Base-by-base conservation (phyloP, 2,113 vertebrate genomes). In the Rhinolophus ferrumequinum region DNA sequence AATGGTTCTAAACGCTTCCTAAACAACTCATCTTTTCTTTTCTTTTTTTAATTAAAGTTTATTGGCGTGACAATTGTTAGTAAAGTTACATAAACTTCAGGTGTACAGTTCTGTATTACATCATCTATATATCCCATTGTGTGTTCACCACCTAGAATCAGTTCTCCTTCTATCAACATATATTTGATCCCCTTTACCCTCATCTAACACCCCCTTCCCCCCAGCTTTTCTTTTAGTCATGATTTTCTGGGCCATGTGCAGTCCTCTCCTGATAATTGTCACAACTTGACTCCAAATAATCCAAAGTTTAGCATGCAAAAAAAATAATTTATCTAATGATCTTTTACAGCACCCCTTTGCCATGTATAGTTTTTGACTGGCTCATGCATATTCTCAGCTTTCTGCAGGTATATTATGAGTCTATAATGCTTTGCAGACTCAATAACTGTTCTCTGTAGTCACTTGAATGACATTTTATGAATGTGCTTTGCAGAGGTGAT, bases 401-500 rank as follows among this genome's bases (percentile, higher is more conserved):
- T 85, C 38, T 85, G 44, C 33, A 69, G 88, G 62, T 93, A 13
- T 94, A 79, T 95, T 86, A 64, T 3, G 8, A 80, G 64, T 56
- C 28, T 19, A 24, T 87, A 94, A 89, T 76, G 62, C 62, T 93
- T 96, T 94, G 35, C 77, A 96, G 77, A 50, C 82, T 88, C 91
- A 85, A 70, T 93, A 93, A 97, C 79, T 66, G 86, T 79, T 67
- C 84, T 76, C 54, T 15, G 28, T 96, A 95, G 92, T 96, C 82
- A 95, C 90, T 91, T 77, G 79, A 93, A 84, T 96, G 64, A 62
- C 66, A 95, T 83, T 96, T 98, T 95, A 94, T 92, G 77, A 66
- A 88, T 66, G 58, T 73, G 50, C 52, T 95, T 72, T 91, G 73
- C 92, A 89, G 82, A 97, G 1, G 1, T 95, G 81, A 70, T 69